A percentile compares a stretch with the other conserved stretches of the same genome.
phyloP scores from a whole-genome alignment of 2,888 invertebrate species.

The Oscheius sp. region DNA sequence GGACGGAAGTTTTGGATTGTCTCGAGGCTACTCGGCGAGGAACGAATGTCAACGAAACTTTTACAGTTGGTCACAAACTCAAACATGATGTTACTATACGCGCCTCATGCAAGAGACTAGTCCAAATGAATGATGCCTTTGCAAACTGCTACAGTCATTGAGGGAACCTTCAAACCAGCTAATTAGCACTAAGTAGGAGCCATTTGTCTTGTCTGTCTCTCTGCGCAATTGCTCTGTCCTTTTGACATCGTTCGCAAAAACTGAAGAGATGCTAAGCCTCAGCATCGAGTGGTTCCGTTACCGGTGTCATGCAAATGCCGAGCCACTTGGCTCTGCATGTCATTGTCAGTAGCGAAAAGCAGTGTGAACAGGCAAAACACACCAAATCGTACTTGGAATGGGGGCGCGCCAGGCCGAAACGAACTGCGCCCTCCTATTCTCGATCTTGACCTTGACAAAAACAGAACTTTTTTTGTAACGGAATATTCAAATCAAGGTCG shows the following conservation, averaged over 20 bases:
- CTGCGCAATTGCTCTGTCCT: slow-evolving; percentile 18
- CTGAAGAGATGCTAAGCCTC: background rate
- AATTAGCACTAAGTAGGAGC: slow-evolving; percentile 2
- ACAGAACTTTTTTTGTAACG: slow-evolving; percentile 12
- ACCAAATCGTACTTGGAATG: slow-evolving; percentile 33
- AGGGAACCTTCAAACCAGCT: no score
- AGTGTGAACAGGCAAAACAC: slow-evolving; percentile 20
- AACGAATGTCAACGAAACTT: no score
- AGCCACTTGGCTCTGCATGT: slow-evolving; percentile 32
- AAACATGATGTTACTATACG: no score
- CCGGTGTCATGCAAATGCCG: slow-evolving; percentile 34
- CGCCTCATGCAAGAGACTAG: no score
- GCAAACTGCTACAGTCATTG: no score
- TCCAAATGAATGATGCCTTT: no score
- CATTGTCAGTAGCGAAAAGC: slow-evolving; percentile 24
- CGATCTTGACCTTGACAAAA: slow-evolving; percentile 5
- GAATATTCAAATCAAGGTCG: slow-evolving; percentile 17
- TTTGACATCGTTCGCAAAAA: slow-evolving; percentile 17
- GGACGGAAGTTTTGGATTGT: slow-evolving; percentile 15
- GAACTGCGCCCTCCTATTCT: slow-evolving; percentile 28
- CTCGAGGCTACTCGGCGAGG: slow-evolving; percentile 12
- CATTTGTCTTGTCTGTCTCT: slow-evolving; percentile 14
- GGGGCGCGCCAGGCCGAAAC: slow-evolving; percentile 20
- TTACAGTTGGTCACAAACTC: no score
- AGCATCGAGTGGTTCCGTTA: slow-evolving; percentile 14